Conservation (phyloP, 2,113 vertebrate genomes). For the Mesoclemmys tuberculata region DNA sequence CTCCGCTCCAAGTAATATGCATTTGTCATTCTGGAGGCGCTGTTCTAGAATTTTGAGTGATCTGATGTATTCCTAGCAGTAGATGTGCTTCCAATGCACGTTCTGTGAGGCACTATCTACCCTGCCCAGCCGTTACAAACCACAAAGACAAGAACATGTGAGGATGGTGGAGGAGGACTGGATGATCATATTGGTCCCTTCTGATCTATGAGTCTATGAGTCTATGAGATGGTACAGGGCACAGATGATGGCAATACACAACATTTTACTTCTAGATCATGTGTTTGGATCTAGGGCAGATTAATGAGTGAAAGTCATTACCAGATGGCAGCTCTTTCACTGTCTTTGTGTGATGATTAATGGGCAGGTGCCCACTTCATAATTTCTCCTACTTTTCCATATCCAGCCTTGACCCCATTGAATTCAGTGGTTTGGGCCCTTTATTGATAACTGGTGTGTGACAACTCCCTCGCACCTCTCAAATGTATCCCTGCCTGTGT, state of each 20-base stretch:
- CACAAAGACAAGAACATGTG: neutral
- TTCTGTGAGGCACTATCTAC: neutral
- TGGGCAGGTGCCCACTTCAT: neutral
- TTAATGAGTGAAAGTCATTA: neutral
- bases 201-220: too few species aligned
- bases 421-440: neutral
- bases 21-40: neutral
- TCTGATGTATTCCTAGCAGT: neutral
- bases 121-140: neutral
- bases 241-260: neutral
- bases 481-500: neutral
- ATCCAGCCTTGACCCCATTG: fast-evolving
- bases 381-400: neutral
- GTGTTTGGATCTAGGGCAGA: neutral
- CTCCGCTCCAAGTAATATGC: neutral
- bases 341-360: neutral
- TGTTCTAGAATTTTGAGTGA: neutral
- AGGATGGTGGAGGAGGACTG: neutral
- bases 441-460: neutral
- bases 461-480: neutral
- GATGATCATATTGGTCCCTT: too few species aligned
- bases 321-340: neutral
- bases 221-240: too few species aligned
- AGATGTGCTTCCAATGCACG: neutral
- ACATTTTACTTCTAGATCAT: neutral